These are phyloP conservation scores for Zaprionus ghesquierei DNA, from an alignment of 1,140 invertebrate genomes.

Conservation along the genomic window DNA sequence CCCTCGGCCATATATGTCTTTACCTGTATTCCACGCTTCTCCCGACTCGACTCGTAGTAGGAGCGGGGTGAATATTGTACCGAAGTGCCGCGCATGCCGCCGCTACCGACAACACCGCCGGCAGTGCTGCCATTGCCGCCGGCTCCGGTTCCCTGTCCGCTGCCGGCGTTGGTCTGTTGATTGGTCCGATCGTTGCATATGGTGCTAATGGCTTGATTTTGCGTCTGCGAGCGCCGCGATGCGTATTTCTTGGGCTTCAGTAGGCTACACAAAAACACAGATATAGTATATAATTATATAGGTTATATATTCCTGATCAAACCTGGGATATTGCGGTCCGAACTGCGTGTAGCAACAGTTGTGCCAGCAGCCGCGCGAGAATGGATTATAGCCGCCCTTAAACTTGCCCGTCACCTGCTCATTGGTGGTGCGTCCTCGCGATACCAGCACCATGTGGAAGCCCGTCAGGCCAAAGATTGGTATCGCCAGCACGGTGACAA, in stretches of 20 bases:
- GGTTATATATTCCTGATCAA: background rate
- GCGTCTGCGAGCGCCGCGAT: slow-evolving; percentile 77
- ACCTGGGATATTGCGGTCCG: slow-evolving; percentile 98
- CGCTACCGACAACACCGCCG: slow-evolving; percentile 33
- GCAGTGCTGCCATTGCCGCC: slow-evolving; percentile 42
- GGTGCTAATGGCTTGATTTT: slow-evolving; percentile 81
- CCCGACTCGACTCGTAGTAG: slow-evolving; percentile 83
- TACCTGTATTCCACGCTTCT: slow-evolving; percentile 89
- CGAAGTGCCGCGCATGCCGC: slow-evolving; percentile 77
- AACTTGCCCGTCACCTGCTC: slow-evolving; percentile 99
- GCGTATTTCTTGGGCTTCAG: slow-evolving; percentile 84
- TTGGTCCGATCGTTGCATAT: slow-evolving; percentile 81
- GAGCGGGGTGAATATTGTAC: slow-evolving; percentile 83
- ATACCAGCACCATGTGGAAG: slow-evolving; percentile 98
- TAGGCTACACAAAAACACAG: slow-evolving; percentile 68
- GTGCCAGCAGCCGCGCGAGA: slow-evolving; percentile 95
- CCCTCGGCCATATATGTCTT: slow-evolving; percentile 98
- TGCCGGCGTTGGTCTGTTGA: slow-evolving; percentile 61
- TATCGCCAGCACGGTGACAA: slow-evolving; percentile 95
- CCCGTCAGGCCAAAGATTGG: slow-evolving; percentile 98
- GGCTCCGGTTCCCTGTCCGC: slow-evolving; percentile 42
- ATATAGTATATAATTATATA: background rate
- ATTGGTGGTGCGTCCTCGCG: slow-evolving; percentile 99
- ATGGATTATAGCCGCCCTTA: slow-evolving; percentile 98
- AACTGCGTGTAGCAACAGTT: slow-evolving; percentile 98